Base-by-base conservation (phyloP, 2,888 invertebrate species). In the Petrophora chlorosata region DNA sequence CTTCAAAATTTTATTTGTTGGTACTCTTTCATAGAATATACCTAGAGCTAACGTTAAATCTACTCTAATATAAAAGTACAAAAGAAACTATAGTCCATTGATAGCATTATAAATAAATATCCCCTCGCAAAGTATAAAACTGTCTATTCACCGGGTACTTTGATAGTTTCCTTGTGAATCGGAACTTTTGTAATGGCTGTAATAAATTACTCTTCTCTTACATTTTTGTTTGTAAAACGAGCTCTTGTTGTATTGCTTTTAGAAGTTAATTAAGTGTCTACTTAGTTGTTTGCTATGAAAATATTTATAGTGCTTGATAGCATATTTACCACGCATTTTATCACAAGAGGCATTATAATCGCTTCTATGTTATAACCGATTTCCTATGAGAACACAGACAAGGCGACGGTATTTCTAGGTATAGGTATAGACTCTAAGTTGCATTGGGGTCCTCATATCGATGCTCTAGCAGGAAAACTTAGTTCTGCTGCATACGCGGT, bases 161-260 rank as follows among this genome's bases (percentile, higher is more conserved):
- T 67, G 58, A 56, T 63, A 65, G 63, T 55, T 54, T 55, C 44
- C 47, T 47, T 60, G 59, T 63, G 58, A 59, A 56, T 56, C 36
- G 53, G 32, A 59, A 61, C 61, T 63, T 63, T 65, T 65, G 63
- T 65, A 63, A 49, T 49, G 42, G 39, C 54, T 56, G 61, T 66
- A 67, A 65, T 69, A 66, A 70, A 71, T 71, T 69, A 64, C 67
- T 64, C 45, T 58, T 54, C 60, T 59, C 59, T 60, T 19, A 45
- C 39, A 49, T 47, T 46, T 58, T 59, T 53, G 22, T 53, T 38
- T 34, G 49, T 23, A 29, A 42, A 50, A 19, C 30, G 26, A 38
- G 52, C 30, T 53, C 57, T 50, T 43, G 8, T 53, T 43, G 23
- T 32, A 15, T 16, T 8, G 17, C 38, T 35, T 33, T 28, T n/a